Evolutionary conservation across 2,113 vertebrate genomes (phyloP).

Genomic region (Syrrhaptes paradoxus): DNA sequence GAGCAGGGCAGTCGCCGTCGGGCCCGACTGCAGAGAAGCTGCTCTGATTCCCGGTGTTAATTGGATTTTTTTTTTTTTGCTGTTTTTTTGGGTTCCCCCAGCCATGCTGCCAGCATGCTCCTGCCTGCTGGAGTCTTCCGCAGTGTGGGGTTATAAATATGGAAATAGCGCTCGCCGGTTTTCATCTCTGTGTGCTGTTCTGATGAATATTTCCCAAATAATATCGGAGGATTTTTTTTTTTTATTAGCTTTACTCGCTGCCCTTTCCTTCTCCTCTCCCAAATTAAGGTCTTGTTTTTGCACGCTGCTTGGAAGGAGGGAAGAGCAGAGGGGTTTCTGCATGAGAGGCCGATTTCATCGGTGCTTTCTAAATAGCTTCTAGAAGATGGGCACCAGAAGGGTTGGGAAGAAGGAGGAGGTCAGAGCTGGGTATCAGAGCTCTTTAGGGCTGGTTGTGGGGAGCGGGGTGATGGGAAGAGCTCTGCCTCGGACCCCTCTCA

Average conservation of each 20-base stretch:
- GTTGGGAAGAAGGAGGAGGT: not conserved
- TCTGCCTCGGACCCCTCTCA: not conserved
- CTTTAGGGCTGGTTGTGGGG: not conserved
- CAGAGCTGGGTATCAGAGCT: not conserved
- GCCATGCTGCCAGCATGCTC: not conserved
- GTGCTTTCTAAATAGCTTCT: not conserved
- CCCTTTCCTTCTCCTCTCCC: not conserved
- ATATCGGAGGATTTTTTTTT: not conserved
- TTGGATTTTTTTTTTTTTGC: conserved; percentile 30
- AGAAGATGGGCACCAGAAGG: not conserved
- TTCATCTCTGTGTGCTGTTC: not conserved
- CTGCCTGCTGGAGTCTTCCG: conserved; percentile 46
- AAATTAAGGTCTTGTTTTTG: not conserved
- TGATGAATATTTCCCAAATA: not conserved
- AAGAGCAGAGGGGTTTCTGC: not conserved
- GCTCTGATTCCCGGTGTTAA: conserved; percentile 56
- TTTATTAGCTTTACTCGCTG: not conserved
- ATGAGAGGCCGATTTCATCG: not conserved
- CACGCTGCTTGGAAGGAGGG: rapidly evolving
- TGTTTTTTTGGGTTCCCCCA: conserved; percentile 24
- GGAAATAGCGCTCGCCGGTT: conserved; percentile 30
- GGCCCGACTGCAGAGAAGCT: conserved; percentile 40
- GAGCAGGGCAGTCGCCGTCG: conserved; percentile 22
- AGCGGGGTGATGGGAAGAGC: not conserved
- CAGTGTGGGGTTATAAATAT: conserved; percentile 11